Evolutionary conservation across 2,113 vertebrate species (phyloP), one percentile per base, ranked within the genome.

Genomic region (Dasyurus viverrinus): DNA sequence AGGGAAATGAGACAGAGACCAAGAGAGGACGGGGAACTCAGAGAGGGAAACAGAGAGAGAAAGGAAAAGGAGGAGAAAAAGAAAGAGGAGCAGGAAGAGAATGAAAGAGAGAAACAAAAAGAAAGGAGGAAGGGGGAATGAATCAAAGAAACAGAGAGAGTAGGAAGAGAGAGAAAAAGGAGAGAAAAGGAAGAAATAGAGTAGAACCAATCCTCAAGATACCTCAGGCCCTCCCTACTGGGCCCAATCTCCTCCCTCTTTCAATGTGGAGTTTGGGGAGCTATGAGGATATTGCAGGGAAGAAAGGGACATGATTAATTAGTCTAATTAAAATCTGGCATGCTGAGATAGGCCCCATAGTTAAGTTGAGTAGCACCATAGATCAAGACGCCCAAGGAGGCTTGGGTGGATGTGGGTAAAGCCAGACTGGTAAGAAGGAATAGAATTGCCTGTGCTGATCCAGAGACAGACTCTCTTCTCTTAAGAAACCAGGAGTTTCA

Each of bases 311-410:
- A 96, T 96, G 98, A 98, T 96, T 98, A 97, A 97, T 98, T 97
- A 92, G 97, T 98, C 98, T 97, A 98, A 98, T 98, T 98, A 98
- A 96, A 97, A 96, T 95, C 92, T 94, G 93, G 57, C 26, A 30
- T 94, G 93, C 90, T 93, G 50, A 93, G 94, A 94, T 76, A 93
- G 95, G 95, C 94, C 95, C 95, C 94, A 96, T 92, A 97, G 92
- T 94, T 91, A 57, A 96, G 92, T 84, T 94, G 94, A 95, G 68
- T 68, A 92, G 95, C 89, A 97, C 95, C 93, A 94, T 11, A 91
- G 93, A 95, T 95, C 93, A 60, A 52, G 94, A 94, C 50, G 92
- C 91, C 93, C 54, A 57, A 91, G 52, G 55, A 50, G 96, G 84
- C 91, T 24, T 0, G 30, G 48, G 30, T 68, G 53, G 24, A 19